Evolutionary conservation across 1,140 invertebrate species (phyloP), one percentile per base, ranked within the genome.

Genomic region (Spodoptera litura): DNA sequence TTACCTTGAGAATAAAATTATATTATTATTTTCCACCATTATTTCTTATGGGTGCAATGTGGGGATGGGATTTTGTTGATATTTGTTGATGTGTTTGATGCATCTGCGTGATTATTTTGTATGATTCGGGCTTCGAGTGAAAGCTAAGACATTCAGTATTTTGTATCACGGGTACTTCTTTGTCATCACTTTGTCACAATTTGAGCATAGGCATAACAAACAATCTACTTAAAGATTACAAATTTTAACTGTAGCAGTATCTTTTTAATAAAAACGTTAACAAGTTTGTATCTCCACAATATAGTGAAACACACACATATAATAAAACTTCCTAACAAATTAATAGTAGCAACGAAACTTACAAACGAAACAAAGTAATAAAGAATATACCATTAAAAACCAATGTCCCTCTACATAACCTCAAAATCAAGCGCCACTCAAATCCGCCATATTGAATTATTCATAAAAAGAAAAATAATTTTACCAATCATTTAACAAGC

Each of bases 401-500:
- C 6, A 56, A 56, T n/a, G 1, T 15, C n/a, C 20, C 4, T 10
- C 20, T 5, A 2, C 20, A 25, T 9, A 10, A 59, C 27, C 25
- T 59, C 27, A n/a, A 62, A 66, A 51, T 66, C 44, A n/a, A 66
- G 12, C 35, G 9, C 10, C 59, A 62, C 20, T 62, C 13, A 71
- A 53, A 55, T 15, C 52, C 52, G 3, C 64, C 64, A 53, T 53
- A 70, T 70, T 72, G 77, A 64, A 78, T 73, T 20, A 78, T 73
- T 74, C 78, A 76, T 76, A 76, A 56, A 31, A 44, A 44, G 38
- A 80, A 78, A 74, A 79, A 62, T 51, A 64, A 74, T 74, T 73
- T 78, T 78, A 76, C 58, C 59, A 70, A 72, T 62, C 74, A 81
- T 81, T 81, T 81, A 77, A 73, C 75, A 81, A 73, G 35, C 68